Percentiles rank a stretch among this genome's conserved stretches.
These are phyloP conservation scores for Gryllus longicercus DNA, from an alignment of 2,888 invertebrate species.

Conservation along the genomic window DNA sequence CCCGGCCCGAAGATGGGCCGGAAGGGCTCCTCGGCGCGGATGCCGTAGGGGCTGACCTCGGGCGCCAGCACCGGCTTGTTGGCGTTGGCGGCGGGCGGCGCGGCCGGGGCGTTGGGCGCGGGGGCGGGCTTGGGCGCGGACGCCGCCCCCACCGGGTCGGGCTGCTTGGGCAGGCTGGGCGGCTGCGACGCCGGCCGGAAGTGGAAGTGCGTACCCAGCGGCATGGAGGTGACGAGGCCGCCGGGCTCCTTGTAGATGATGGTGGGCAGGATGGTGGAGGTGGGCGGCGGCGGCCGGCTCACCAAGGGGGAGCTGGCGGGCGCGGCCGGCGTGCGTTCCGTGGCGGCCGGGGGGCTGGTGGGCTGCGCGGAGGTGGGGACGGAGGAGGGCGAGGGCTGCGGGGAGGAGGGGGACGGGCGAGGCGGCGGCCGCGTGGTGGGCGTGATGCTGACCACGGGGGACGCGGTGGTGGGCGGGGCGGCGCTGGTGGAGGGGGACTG, in stretches of 20 bases:
- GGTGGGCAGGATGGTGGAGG: constrained; percentile 2
- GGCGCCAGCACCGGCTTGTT: background rate
- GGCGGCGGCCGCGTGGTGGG: background rate
- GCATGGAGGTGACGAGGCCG: constrained; percentile 31
- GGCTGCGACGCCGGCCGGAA: constrained; percentile 19
- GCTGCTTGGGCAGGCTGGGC: background rate
- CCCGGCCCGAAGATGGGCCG: constrained; percentile 40
- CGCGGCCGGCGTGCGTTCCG: background rate
- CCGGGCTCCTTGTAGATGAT: background rate
- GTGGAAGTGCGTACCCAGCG: constrained; percentile 30
- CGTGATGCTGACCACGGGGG: background rate
- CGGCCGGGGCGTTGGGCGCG: background rate
- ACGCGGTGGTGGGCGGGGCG: background rate
- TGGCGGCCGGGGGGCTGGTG: background rate
- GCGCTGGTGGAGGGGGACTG: background rate
- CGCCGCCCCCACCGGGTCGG: background rate
- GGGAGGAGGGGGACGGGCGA: background rate
- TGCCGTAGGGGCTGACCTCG: constrained; percentile 35
- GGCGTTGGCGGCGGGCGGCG: background rate
- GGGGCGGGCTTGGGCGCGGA: background rate
- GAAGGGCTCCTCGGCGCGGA: constrained; percentile 39
- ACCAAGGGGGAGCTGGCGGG: background rate
- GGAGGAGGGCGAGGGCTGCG: background rate
- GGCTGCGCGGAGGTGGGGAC: background rate
- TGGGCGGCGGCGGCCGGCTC: background rate